These are phyloP conservation scores for Protobothrops mucrosquamatus DNA, from an alignment of 2,113 vertebrate genomes.

Conservation along the genomic window DNA sequence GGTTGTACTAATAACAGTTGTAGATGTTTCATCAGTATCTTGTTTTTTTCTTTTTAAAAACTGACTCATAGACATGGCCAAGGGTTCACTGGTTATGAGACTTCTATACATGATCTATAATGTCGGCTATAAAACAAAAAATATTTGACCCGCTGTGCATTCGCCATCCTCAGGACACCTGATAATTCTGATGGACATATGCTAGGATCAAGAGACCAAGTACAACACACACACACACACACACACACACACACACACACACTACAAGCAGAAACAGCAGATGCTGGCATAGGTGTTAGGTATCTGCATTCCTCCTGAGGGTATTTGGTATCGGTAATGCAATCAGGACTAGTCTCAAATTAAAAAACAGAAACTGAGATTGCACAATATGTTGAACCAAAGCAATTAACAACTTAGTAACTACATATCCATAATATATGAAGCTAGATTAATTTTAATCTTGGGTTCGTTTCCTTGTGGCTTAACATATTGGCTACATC, in stretches of 20 bases:
- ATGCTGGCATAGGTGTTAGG: background rate
- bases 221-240: background rate
- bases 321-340: background rate
- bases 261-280: background rate
- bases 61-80: background rate
- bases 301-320: background rate
- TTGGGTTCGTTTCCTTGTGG: background rate
- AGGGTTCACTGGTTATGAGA: background rate
- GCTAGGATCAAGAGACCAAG: background rate
- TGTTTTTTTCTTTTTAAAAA: background rate
- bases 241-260: background rate
- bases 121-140: background rate
- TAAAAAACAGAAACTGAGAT: background rate
- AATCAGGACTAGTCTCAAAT: background rate
- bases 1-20: background rate
- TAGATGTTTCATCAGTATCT: background rate
- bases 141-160: background rate
- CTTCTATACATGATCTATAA: background rate
- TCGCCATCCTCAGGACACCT: background rate
- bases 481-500: background rate
- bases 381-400: background rate
- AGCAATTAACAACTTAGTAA: background rate
- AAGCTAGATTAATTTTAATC: background rate
- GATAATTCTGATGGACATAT: background rate
- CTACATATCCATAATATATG: background rate